Conservation (phyloP, 2,113 vertebrate genomes). For the Strigops habroptila region DNA sequence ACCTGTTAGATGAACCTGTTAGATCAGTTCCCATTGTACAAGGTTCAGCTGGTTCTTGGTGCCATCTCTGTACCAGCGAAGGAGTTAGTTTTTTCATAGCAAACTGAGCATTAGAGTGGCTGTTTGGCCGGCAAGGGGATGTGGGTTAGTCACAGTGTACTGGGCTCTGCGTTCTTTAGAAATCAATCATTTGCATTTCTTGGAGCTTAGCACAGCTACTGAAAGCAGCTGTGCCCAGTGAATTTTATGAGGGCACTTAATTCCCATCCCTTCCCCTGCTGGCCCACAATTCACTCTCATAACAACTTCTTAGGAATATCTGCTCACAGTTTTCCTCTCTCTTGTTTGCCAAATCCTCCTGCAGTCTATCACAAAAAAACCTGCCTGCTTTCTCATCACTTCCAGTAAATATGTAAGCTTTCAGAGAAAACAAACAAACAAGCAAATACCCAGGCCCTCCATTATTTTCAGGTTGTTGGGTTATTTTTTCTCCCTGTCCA, state of each 20-base stretch:
- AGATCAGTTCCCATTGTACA: neutral
- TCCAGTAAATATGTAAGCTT: neutral
- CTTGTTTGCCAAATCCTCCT: neutral
- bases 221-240: neutral
- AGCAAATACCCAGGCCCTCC: neutral
- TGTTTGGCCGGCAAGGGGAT: neutral
- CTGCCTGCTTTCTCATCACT: neutral
- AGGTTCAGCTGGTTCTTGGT: neutral
- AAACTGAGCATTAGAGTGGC: neutral
- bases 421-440: neutral
- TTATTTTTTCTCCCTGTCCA: neutral
- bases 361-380: neutral
- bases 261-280: neutral
- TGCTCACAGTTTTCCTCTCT: neutral
- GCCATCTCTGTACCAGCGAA: neutral
- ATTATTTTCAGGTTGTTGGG: neutral
- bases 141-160: neutral
- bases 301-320: neutral
- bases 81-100: neutral
- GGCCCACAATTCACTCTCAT: neutral
- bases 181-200: slow-evolving; percentile 18
- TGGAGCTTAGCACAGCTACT: neutral
- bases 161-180: neutral
- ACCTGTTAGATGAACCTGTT: neutral
- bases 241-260: slow-evolving; percentile 6